Evolutionary conservation across 1,140 invertebrate species (phyloP).

Genomic region (Grapholita molesta): DNA sequence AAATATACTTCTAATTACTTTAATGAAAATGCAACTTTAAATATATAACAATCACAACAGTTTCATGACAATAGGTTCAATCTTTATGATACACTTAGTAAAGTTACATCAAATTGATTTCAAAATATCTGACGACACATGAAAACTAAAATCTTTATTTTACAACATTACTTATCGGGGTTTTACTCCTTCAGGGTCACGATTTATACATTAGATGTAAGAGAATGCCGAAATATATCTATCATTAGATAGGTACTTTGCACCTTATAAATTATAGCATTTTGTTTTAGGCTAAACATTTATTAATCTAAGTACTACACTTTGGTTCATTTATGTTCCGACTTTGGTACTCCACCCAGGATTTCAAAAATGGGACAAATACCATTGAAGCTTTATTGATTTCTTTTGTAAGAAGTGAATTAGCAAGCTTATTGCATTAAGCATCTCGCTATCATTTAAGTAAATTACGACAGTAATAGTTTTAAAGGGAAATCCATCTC

Average conservation of each 20-base stretch:
- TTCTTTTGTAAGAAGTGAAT: not conserved
- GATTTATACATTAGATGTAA: conserved; percentile 45
- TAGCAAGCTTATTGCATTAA: not conserved
- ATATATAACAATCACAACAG: conserved; percentile 77
- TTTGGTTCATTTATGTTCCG: conserved; percentile 39
- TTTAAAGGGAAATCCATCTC: conserved; percentile 26
- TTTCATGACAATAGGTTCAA: conserved; percentile 57
- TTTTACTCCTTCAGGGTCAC: conserved; percentile 66
- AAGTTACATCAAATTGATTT: conserved; percentile 50
- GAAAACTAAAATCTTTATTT: conserved; percentile 50
- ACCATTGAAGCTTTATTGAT: not conserved
- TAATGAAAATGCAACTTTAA: conserved; percentile 76
- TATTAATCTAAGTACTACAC: conserved; percentile 35
- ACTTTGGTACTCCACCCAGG: conserved; percentile 11
- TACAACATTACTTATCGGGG: conserved; percentile 61
- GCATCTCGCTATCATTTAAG: not conserved
- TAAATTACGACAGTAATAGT: not conserved
- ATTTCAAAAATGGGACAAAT: not conserved
- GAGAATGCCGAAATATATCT: conserved; percentile 52
- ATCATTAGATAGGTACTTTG: conserved; percentile 41
- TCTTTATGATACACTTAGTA: conserved; percentile 42
- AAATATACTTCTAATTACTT: conserved; percentile 75
- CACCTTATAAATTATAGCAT: conserved; percentile 39
- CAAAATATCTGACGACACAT: conserved; percentile 47
- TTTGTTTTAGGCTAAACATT: conserved; percentile 30